These are phyloP conservation scores for Melangyna quadrimaculata DNA, from an alignment of 2,888 invertebrate species.

Conservation along the genomic window DNA sequence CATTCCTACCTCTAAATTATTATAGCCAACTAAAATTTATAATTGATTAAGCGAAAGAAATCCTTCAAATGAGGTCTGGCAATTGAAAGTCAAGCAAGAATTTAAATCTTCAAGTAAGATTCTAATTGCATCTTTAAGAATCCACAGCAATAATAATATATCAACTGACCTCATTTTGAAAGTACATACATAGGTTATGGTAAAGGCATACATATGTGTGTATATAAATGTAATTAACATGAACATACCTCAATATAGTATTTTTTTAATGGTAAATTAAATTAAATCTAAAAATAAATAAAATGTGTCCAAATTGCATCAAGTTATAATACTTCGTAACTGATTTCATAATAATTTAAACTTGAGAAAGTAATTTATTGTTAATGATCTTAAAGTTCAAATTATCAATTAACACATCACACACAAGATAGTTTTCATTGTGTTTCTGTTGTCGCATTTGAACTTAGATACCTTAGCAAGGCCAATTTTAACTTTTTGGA, in stretches of 20 bases:
- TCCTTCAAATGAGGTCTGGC: too few relatives aligned
- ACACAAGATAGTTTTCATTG: not conserved
- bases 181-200: not conserved
- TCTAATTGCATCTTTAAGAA: too few relatives aligned
- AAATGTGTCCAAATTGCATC: not conserved
- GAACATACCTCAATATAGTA: not conserved
- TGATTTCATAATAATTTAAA: slow-evolving; percentile 2
- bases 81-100: not conserved
- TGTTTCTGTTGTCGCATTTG: not conserved
- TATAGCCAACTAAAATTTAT: too few relatives aligned
- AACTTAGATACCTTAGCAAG: not conserved
- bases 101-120: too few relatives aligned
- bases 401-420: not conserved
- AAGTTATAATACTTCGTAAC: not conserved
- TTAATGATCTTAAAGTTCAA: slow-evolving; percentile 29
- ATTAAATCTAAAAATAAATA: not conserved
- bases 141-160: not conserved
- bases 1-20: too few relatives aligned
- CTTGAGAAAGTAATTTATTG: slow-evolving; percentile 18
- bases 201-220: too few relatives aligned
- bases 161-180: not conserved
- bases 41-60: too few relatives aligned
- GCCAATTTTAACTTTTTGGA: not conserved
- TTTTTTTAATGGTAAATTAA: not conserved
- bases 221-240: not conserved